Percentiles rank a stretch among this genome's conserved stretches.
Evolutionary conservation across 2,888 invertebrate genomes (phyloP).

Genomic region (Diaperis boleti): DNA sequence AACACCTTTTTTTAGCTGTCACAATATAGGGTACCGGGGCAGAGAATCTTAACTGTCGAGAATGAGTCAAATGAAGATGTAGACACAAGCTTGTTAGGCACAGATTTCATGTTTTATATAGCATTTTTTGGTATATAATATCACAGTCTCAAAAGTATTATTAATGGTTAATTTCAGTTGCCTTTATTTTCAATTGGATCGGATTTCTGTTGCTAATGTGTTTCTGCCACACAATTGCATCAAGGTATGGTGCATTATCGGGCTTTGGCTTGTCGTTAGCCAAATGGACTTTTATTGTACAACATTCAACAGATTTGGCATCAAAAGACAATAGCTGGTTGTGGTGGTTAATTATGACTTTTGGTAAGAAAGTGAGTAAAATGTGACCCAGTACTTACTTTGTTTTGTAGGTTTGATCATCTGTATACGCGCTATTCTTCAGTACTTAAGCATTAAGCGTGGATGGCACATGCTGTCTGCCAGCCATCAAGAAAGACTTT

Average conservation of each 20-base stretch:
- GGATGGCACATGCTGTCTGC: slow-evolving; percentile 89
- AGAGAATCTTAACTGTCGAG: slow-evolving; percentile 72
- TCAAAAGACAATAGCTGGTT: slow-evolving; percentile 91
- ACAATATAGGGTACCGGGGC: slow-evolving; percentile 46
- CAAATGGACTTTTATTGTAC: slow-evolving; percentile 95
- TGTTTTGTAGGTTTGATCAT: slow-evolving; percentile 82
- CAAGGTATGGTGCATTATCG: slow-evolving; percentile 91
- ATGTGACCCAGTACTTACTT: too few species aligned
- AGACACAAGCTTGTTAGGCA: slow-evolving; percentile 87
- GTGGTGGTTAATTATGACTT: slow-evolving; percentile 93
- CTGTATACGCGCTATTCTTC: slow-evolving; percentile 87
- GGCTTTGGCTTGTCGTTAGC: slow-evolving; percentile 94
- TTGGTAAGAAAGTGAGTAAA: slow-evolving; percentile 80
- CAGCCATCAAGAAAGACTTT: slow-evolving; percentile 86
- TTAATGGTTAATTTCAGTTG: slow-evolving; percentile 72
- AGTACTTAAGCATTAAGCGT: slow-evolving; percentile 89
- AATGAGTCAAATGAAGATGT: slow-evolving; percentile 80
- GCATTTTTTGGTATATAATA: slow-evolving; percentile 81
- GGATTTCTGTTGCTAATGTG: slow-evolving; percentile 93
- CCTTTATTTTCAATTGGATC: slow-evolving; percentile 96
- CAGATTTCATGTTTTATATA: slow-evolving; percentile 93
- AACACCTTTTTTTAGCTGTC: slow-evolving; percentile 55
- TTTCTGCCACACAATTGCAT: slow-evolving; percentile 94
- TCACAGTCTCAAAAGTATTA: too few species aligned
- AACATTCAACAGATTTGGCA: slow-evolving; percentile 89